Evolutionary conservation across 2,888 invertebrate species (phyloP).

Genomic region (Cryptosula pallasiana): DNA sequence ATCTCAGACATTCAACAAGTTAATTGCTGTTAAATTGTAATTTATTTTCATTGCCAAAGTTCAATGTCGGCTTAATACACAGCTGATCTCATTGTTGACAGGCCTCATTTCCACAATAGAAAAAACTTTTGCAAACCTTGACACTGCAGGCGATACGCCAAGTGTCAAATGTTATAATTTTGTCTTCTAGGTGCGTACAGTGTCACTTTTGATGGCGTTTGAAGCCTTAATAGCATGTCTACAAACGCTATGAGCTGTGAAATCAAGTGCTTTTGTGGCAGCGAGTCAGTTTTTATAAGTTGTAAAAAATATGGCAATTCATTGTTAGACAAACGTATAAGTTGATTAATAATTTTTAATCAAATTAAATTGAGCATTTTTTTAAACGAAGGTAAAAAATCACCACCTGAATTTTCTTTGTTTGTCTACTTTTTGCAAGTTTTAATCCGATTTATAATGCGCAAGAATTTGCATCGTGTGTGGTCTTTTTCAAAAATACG

Average conservation of each 20-base stretch:
- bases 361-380: too few relatives aligned
- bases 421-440: too few relatives aligned
- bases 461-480: neutral
- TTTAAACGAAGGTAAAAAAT: too few relatives aligned
- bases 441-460: neutral
- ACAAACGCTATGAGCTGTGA: neutral
- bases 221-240: neutral
- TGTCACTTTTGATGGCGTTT: neutral
- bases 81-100: conserved; percentile 24
- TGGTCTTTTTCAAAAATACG: neutral
- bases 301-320: too few relatives aligned
- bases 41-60: conserved; percentile 24
- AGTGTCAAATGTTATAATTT: neutral
- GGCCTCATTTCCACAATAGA: neutral
- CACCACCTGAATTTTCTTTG: too few relatives aligned
- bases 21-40: conserved; percentile 22
- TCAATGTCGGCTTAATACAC: conserved; percentile 21
- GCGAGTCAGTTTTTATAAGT: too few relatives aligned
- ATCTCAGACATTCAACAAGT: conserved; percentile 5
- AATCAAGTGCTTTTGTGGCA: neutral
- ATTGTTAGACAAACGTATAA: too few relatives aligned
- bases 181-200: neutral
- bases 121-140: neutral
- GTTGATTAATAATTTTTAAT: too few relatives aligned
- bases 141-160: neutral